Evolutionary conservation across 92 coral and sea anemone genomes (phyloP).

Genomic region (Galaxea fascicularis): DNA sequence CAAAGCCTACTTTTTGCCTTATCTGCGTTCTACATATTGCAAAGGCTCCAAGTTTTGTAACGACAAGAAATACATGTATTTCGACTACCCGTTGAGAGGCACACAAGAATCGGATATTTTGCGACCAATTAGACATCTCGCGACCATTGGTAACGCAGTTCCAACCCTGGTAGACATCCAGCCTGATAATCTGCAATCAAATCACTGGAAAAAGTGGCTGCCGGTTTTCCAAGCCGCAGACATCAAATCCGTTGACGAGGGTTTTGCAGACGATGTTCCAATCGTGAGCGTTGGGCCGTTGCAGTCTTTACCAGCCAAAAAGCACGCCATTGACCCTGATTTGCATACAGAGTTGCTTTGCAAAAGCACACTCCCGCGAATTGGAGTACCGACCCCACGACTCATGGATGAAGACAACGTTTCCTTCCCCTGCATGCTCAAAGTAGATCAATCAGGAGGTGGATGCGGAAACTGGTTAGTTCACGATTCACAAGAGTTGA

Average conservation of each 20-base stretch:
- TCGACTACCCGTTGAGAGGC: neutral
- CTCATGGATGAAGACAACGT: neutral
- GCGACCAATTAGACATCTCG: neutral
- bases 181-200: slow-evolving; percentile 4
- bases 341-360: slow-evolving; percentile 1
- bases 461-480: slow-evolving; percentile 4
- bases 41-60: slow-evolving; percentile 3
- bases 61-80: slow-evolving; percentile 6
- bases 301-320: neutral
- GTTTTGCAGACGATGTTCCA: neutral
- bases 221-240: neutral
- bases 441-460: neutral
- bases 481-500: neutral
- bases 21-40: neutral
- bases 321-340: slow-evolving; percentile 14
- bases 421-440: slow-evolving; percentile 7
- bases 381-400: neutral
- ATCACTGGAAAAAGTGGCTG: slow-evolving; percentile 19
- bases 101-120: neutral
- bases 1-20: neutral
- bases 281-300: slow-evolving; percentile 4
- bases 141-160: neutral
- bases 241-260: neutral
- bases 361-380: neutral
- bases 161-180: neutral